A percentile compares a stretch with the other conserved stretches of the same genome.
Conservation (phyloP, 2,113 vertebrate species). For the Mastomys natalensis region DNA sequence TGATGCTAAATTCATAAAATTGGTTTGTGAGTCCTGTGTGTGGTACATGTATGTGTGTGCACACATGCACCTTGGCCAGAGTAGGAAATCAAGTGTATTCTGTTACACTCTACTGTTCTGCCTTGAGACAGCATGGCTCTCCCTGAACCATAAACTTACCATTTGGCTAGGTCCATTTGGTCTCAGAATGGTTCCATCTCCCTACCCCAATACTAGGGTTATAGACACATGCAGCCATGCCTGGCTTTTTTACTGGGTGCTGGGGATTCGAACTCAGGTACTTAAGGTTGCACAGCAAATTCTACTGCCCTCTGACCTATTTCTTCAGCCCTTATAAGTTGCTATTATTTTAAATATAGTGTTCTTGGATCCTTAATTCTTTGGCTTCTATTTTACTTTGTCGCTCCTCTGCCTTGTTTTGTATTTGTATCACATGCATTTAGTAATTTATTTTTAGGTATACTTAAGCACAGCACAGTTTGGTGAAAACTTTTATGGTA, state of each 20-base stretch:
- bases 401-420: background rate
- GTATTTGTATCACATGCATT: background rate
- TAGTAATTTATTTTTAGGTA: background rate
- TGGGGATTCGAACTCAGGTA: background rate
- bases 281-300: background rate
- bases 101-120: background rate
- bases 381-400: background rate
- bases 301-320: background rate
- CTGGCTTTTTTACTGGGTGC: background rate
- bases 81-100: background rate
- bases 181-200: too few relatives aligned
- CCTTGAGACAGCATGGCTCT: background rate
- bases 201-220: background rate
- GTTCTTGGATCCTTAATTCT: background rate
- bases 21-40: background rate
- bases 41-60: background rate
- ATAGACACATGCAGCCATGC: too few relatives aligned
- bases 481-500: background rate
- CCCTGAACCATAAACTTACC: background rate
- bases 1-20: background rate
- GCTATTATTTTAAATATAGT: background rate
- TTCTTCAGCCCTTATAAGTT: too few relatives aligned
- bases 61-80: background rate
- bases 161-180: background rate
- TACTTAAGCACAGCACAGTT: background rate